These are phyloP conservation scores for Epizoanthus scotinus DNA, from an alignment of 92 coral and sea anemone genomes.

Conservation along the genomic window DNA sequence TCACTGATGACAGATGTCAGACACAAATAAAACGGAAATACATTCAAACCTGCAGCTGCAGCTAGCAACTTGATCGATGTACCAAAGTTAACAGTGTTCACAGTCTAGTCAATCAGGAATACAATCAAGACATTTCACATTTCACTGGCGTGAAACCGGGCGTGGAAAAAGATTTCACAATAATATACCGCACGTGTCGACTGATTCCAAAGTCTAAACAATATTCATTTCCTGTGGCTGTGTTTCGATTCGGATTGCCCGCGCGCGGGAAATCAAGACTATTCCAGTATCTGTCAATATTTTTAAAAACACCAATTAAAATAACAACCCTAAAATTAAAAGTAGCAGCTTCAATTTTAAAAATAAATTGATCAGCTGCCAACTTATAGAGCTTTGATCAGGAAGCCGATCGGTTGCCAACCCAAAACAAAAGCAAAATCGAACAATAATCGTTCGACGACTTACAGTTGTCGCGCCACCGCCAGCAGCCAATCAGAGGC, in stretches of 20 bases:
- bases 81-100: too few relatives aligned
- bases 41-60: not conserved
- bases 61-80: not conserved
- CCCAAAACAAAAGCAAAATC: not conserved
- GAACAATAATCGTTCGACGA: constrained; percentile 7
- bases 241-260: not conserved
- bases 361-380: not conserved
- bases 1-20: not conserved
- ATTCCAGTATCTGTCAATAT: not conserved
- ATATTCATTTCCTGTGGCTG: too few relatives aligned
- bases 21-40: not conserved
- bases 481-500: constrained; percentile 13
- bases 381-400: too few relatives aligned
- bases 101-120: not conserved
- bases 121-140: not conserved
- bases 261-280: not conserved
- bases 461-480: constrained; percentile 18
- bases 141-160: not conserved
- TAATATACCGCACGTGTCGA: not conserved
- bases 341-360: too few relatives aligned
- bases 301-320: not conserved
- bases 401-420: not conserved
- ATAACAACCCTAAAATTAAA: too few relatives aligned
- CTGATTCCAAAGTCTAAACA: not conserved
- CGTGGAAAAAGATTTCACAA: not conserved